phyloP scores from a whole-genome alignment of 2,797 vertebrate species.

The Myotis vivesi region DNA sequence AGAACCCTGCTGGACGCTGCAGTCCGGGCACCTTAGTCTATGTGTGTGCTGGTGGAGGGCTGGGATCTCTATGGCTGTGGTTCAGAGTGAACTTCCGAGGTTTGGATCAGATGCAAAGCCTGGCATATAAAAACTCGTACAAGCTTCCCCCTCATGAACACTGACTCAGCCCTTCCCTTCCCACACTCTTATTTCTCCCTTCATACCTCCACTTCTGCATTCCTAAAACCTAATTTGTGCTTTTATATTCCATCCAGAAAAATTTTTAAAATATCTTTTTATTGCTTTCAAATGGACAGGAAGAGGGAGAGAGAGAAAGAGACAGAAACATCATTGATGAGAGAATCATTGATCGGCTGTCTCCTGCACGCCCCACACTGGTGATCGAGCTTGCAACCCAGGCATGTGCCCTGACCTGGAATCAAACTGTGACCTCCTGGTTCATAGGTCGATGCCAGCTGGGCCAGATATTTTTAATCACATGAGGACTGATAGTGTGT shows the following conservation, averaged over 20 bases:
- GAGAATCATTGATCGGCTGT: background rate
- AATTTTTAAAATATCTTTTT: background rate
- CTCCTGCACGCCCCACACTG: background rate
- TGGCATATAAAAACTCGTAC: background rate
- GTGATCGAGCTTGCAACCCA: background rate
- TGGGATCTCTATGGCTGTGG: fast-evolving
- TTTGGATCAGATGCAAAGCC: background rate
- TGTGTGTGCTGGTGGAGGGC: background rate
- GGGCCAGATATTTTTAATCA: background rate
- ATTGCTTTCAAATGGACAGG: background rate
- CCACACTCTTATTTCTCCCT: background rate
- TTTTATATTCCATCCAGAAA: background rate
- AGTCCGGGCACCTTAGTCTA: too few species aligned
- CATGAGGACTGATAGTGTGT: background rate
- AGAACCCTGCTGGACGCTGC: background rate
- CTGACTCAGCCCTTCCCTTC: background rate
- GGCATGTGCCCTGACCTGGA: background rate
- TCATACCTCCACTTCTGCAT: background rate
- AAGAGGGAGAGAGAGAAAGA: background rate
- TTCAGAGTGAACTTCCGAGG: background rate
- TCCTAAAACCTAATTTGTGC: too few species aligned
- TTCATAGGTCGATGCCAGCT: background rate
- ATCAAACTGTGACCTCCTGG: background rate
- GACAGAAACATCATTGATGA: background rate
- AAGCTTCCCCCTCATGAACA: background rate